phyloP scores from a whole-genome alignment of 2,888 invertebrate genomes.

The Callinectes sapidus region DNA sequence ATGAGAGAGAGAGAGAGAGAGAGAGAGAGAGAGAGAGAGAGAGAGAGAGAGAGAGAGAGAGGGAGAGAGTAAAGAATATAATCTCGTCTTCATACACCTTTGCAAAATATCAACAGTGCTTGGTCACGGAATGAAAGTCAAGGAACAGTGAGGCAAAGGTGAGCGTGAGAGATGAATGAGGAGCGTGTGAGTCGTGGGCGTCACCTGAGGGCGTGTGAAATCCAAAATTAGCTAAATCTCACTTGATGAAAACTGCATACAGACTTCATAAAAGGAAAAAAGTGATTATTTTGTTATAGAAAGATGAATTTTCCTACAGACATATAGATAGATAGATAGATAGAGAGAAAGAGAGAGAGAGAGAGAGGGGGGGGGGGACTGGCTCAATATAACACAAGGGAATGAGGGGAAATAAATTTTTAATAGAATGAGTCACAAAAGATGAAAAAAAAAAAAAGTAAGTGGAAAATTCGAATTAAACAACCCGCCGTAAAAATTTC shows the following conservation, averaged over 20 bases:
- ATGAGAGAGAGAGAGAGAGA: neutral
- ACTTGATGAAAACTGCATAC: neutral
- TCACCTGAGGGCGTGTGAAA: neutral
- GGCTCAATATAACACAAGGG: neutral
- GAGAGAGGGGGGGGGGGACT: neutral
- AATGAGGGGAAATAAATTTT: neutral
- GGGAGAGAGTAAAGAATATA: neutral
- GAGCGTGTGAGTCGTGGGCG: neutral
- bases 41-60: slow-evolving; percentile 26
- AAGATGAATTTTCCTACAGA: no score
- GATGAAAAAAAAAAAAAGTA: neutral
- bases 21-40: slow-evolving; percentile 25
- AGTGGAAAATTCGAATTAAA: neutral
- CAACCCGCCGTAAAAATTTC: neutral
- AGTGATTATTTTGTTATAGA: neutral
- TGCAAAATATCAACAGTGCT: neutral
- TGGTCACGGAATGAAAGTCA: neutral
- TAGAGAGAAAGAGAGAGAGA: slow-evolving; percentile 17
- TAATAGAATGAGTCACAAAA: neutral
- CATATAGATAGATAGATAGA: neutral
- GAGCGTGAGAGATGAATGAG: neutral
- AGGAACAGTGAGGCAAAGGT: neutral
- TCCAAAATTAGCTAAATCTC: neutral
- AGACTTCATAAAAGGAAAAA: neutral
- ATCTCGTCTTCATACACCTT: neutral